Conservation (phyloP, 2,888 invertebrate genomes). For the Trachelus troglodyta region DNA sequence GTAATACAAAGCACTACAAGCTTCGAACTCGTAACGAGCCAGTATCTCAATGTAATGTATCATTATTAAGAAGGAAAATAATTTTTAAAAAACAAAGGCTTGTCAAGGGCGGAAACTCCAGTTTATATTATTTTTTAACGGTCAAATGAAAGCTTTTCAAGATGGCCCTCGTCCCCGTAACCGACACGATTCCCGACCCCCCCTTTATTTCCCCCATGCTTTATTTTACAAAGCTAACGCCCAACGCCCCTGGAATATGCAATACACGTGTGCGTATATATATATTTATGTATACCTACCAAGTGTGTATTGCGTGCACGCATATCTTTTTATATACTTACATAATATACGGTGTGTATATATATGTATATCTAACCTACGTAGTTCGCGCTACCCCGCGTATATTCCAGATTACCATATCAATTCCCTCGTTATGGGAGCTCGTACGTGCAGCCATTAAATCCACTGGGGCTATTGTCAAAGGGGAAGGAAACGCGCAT, state of each 20-base stretch:
- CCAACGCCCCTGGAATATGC: slow-evolving; percentile 2
- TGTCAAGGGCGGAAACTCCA: background rate
- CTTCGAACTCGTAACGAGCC: background rate
- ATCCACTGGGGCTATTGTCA: background rate
- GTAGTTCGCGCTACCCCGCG: slow-evolving; percentile 28
- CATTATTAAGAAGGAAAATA: background rate
- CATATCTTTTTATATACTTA: background rate
- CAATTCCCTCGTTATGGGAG: slow-evolving; percentile 43
- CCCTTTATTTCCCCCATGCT: background rate
- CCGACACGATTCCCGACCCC: slow-evolving; percentile 1
- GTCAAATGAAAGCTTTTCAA: background rate
- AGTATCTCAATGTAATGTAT: background rate
- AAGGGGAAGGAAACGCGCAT: background rate
- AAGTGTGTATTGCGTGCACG: background rate
- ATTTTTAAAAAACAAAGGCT: background rate
- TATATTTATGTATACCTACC: background rate
- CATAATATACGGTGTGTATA: background rate
- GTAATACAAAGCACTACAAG: background rate
- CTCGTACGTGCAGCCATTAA: slow-evolving; percentile 29
- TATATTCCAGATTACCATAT: slow-evolving; percentile 41
- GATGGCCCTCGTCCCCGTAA: background rate
- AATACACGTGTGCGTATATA: background rate
- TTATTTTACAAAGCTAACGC: background rate
- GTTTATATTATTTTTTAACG: background rate
- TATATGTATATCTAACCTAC: slow-evolving; percentile 1